A percentile compares a stretch with the other conserved stretches of the same genome.
Evolutionary conservation across 92 coral and sea anemone species (phyloP).

Genomic region (Palythoa grandiflora): DNA sequence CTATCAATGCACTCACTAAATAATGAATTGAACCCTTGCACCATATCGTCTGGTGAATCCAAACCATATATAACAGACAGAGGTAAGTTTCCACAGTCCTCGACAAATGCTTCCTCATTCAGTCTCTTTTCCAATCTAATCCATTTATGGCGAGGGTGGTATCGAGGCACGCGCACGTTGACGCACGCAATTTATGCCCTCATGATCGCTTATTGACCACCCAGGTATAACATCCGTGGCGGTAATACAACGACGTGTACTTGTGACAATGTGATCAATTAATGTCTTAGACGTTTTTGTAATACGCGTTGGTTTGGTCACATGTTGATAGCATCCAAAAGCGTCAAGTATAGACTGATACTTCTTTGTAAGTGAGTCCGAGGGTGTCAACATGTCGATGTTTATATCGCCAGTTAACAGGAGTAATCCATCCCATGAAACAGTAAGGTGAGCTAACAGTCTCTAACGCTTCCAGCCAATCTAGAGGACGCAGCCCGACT

Average conservation of each 20-base stretch:
- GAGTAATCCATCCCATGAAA: slow-evolving; percentile 39
- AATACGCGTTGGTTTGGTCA: slow-evolving; percentile 39
- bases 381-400: too few relatives aligned
- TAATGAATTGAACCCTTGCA: slow-evolving; percentile 41
- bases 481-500: not conserved
- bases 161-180: slow-evolving; percentile 57
- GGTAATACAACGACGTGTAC: slow-evolving; percentile 42
- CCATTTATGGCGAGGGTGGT: slow-evolving; percentile 62
- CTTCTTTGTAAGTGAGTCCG: not conserved
- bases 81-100: slow-evolving; percentile 32
- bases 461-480: slow-evolving; percentile 33
- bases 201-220: slow-evolving; percentile 54
- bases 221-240: slow-evolving; percentile 52
- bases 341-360: slow-evolving; percentile 58
- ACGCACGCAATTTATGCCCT: slow-evolving; percentile 58
- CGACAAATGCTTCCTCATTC: not conserved
- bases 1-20: slow-evolving; percentile 59
- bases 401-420: too few relatives aligned
- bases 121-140: slow-evolving; percentile 46
- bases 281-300: slow-evolving; percentile 51
- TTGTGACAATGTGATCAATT: slow-evolving; percentile 66
- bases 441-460: slow-evolving; percentile 43
- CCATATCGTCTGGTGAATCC: not conserved
- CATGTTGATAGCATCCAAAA: slow-evolving; percentile 42
- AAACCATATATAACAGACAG: slow-evolving; percentile 35